A percentile compares a stretch with the other conserved stretches of the same genome.
Conservation (phyloP, 2,888 invertebrate species). For the Ypsolopha scabrella region DNA sequence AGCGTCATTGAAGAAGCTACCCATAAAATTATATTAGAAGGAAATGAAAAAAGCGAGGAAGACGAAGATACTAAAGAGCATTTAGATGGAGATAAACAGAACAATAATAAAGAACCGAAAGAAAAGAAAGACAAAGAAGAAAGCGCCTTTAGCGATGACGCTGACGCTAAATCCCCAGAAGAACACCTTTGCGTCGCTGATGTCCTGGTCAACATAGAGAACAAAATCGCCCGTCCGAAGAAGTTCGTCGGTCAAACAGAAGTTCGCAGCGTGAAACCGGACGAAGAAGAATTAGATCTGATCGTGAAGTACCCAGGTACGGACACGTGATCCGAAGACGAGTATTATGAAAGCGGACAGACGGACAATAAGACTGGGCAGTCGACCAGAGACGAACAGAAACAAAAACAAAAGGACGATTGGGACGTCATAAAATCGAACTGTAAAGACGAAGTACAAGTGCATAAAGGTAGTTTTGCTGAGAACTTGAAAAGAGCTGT, state of each 20-base stretch:
- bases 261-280: constrained; percentile 39
- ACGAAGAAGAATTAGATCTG: constrained; percentile 57
- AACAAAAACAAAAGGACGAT: constrained; percentile 9
- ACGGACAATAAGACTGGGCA: constrained; percentile 43
- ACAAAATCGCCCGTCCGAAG: constrained; percentile 52
- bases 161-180: constrained; percentile 42
- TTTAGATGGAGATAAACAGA: constrained; percentile 44
- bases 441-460: constrained; percentile 42
- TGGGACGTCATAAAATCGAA: constrained; percentile 23
- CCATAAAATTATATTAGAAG: constrained; percentile 58
- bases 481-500: constrained; percentile 57
- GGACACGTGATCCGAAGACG: constrained; percentile 67
- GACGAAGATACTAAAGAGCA: constrained; percentile 38
- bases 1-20: constrained; percentile 63
- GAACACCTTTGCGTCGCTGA: constrained; percentile 50
- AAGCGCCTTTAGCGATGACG: constrained; percentile 27
- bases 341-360: constrained; percentile 27
- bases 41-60: constrained; percentile 55
- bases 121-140: constrained; percentile 24
- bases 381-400: constrained; percentile 20
- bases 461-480: constrained; percentile 49
- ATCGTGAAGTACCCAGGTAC: constrained; percentile 59
- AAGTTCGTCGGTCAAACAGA: constrained; percentile 46
- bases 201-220: constrained; percentile 58
- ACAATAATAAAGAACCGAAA: constrained; percentile 31